Conservation (phyloP, 2,888 invertebrate genomes). For the Philonicus albiceps region DNA sequence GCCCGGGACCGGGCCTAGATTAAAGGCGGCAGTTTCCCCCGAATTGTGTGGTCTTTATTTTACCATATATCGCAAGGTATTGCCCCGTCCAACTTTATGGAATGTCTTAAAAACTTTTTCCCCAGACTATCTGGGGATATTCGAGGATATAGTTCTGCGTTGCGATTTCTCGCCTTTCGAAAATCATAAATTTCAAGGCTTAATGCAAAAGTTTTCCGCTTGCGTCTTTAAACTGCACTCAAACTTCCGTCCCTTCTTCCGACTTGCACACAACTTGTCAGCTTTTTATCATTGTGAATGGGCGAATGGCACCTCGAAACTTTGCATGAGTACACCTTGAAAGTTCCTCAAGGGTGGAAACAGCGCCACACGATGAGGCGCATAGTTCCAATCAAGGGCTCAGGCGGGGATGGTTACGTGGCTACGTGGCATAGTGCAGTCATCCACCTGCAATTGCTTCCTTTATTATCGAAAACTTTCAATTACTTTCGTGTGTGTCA, state of each 20-base stretch:
- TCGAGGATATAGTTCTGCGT: not conserved
- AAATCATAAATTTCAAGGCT: conserved; percentile 21
- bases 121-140: not conserved
- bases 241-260: conserved; percentile 33
- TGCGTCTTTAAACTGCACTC: conserved; percentile 37
- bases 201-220: conserved; percentile 26
- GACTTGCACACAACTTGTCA: conserved; percentile 36
- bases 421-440: not conserved
- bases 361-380: not conserved
- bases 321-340: conserved; percentile 38
- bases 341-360: conserved; percentile 8
- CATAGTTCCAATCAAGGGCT: not conserved
- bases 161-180: not conserved
- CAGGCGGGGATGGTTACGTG: not conserved
- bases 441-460: conserved; percentile 32
- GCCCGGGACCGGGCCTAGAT: not conserved
- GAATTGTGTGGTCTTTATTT: not conserved
- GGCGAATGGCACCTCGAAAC: conserved; percentile 42
- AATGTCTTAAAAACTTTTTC: not conserved
- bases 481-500: conserved; percentile 10
- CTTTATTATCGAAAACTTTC: conserved; percentile 39
- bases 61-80: not conserved
- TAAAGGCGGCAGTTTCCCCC: not conserved
- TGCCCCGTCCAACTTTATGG: not conserved
- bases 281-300: conserved; percentile 35